Evolutionary conservation across 2,113 vertebrate genomes (phyloP).

Genomic region (Syngnathus floridae): DNA sequence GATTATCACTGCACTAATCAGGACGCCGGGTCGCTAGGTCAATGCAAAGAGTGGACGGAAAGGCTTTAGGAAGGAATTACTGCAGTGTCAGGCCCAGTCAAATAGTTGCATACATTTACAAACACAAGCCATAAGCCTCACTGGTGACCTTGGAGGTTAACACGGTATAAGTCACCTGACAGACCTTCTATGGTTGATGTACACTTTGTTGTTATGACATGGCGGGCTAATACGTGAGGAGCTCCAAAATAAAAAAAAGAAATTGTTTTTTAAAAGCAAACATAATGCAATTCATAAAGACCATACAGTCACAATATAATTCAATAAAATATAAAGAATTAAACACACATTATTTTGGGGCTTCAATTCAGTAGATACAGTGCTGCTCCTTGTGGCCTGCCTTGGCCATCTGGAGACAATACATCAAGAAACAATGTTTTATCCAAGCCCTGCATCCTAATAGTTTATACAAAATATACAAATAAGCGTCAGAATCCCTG

Average conservation of each 20-base stretch:
- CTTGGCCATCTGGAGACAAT: no score
- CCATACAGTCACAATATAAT: no score
- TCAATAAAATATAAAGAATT: no score
- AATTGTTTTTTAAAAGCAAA: no score
- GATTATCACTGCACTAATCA: conserved; percentile 37
- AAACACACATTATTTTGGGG: no score
- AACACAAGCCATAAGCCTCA: background rate
- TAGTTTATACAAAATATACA: background rate
- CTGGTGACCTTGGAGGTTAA: background rate
- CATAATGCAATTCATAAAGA: no score
- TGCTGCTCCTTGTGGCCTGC: no score
- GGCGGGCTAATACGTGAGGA: no score
- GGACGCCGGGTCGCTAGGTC: conserved; percentile 21
- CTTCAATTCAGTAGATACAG: no score
- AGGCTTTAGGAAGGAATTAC: conserved; percentile 12
- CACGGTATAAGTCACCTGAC: background rate
- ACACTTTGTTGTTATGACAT: background rate
- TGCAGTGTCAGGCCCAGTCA: background rate
- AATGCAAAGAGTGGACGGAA: conserved; percentile 9
- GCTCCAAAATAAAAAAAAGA: no score
- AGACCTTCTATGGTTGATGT: background rate
- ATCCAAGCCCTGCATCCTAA: background rate
- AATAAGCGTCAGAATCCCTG: background rate
- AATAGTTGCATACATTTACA: background rate
- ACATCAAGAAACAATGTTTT: background rate